Evolutionary conservation across 1,140 invertebrate species (phyloP).

Genomic region (Dreissena rostriformis): DNA sequence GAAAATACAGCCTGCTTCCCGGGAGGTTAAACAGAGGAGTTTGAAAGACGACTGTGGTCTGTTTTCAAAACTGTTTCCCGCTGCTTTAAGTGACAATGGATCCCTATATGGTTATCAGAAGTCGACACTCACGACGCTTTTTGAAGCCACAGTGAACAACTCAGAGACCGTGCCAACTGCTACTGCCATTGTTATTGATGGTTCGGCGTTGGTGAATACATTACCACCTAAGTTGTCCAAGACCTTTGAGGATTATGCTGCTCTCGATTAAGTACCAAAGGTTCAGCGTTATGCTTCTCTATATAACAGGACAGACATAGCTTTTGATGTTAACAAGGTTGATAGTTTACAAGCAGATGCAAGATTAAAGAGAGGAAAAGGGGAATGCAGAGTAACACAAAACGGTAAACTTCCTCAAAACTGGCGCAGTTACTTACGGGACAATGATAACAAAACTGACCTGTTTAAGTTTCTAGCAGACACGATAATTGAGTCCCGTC

Average conservation of each 20-base stretch:
- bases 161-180: constrained; percentile 43
- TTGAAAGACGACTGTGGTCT: constrained; percentile 59
- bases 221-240: constrained; percentile 38
- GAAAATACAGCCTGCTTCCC: not conserved
- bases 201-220: constrained; percentile 55
- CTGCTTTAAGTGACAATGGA: constrained; percentile 58
- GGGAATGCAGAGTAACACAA: constrained; percentile 59
- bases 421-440: constrained; percentile 56
- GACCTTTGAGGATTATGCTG: constrained; percentile 58
- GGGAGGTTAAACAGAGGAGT: constrained; percentile 24
- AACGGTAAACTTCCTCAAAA: constrained; percentile 44
- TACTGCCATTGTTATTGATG: constrained; percentile 48
- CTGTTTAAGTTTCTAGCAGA: constrained; percentile 66
- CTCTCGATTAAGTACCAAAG: constrained; percentile 39
- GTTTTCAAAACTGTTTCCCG: constrained; percentile 59
- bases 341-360: constrained; percentile 59
- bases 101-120: constrained; percentile 57
- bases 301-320: constrained; percentile 47
- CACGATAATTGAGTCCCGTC: constrained; percentile 13
- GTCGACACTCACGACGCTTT: constrained; percentile 47
- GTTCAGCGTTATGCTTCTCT: constrained; percentile 29
- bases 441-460: constrained; percentile 64
- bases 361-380: constrained; percentile 54
- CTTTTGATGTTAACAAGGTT: constrained; percentile 57
- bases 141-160: constrained; percentile 14